Base-by-base conservation (phyloP, 1,140 invertebrate genomes). In the Drosophila oshimai region DNA sequence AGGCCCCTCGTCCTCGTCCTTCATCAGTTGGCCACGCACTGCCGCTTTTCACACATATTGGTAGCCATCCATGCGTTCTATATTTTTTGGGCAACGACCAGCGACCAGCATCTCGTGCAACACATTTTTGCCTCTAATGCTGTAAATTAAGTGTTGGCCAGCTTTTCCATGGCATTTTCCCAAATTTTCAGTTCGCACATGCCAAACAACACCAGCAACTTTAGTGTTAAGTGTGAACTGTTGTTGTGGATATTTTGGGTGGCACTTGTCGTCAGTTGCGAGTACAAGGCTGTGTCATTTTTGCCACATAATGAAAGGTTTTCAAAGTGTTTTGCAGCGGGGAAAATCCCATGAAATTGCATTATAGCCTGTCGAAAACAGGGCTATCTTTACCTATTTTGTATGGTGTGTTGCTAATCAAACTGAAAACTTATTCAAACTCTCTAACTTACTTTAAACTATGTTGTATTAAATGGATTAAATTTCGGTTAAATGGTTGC, bases 111-210 rank as follows among this genome's bases (percentile, higher is more conserved):
- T 18, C 37, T 22, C n/a, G 24, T 28, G 37, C 12, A 26, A 51
- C 18, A 13, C 28, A 15, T 36, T 47, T 22, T 28, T 20, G 2
- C n/a, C 15, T 3, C 36, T 60, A 67, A 81, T 45, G 53, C 55
- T 81, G 60, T 62, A 75, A 71, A 80, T 80, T 65, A 79, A 80
- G 75, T 79, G 70, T 71, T 70, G 64, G 47, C 31, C 60, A 75
- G 55, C 62, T 73, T 70, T 78, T 78, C 58, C 69, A 77, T 60
- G 64, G 60, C 60, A 77, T 77, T 79, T 79, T 79, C 47, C 55
- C 5, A 39, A 74, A 58, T 73, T 73, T 72, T 70, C 53, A 54
- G 64, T 39, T 51, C 22, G 46, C 69, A 71, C 71, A 76, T 74
- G 72, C 50, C 36, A 42, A 54, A 55, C 67, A 64, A 26, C 54